A percentile compares a stretch with the other conserved stretches of the same genome.
These are phyloP conservation scores for Miniopterus natalensis DNA, from an alignment of 2,113 vertebrate species.

Conservation along the genomic window DNA sequence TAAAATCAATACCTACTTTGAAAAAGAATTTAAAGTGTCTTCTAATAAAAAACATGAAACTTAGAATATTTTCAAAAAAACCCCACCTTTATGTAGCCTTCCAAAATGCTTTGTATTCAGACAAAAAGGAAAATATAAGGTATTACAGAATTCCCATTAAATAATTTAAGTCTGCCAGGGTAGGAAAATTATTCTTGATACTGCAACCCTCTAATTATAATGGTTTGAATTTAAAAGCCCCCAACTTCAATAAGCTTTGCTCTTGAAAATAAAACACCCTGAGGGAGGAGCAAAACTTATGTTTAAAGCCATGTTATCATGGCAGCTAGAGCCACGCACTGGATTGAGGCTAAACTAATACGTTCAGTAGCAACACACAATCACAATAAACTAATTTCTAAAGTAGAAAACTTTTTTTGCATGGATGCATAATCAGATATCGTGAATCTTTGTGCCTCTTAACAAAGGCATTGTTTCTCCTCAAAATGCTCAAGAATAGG, in stretches of 20 bases:
- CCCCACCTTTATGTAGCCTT: not conserved
- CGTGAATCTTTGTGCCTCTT: not conserved
- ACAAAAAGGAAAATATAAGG: not conserved
- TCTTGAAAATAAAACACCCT: conserved; percentile 22
- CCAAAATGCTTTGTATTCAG: conserved; percentile 51
- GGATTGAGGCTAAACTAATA: not conserved
- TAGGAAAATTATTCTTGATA: conserved; percentile 18
- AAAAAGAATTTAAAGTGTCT: conserved; percentile 17
- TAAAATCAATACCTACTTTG: conserved; percentile 34
- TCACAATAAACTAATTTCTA: not conserved
- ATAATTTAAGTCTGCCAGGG: not conserved
- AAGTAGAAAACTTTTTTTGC: not conserved
- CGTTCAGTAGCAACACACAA: not conserved
- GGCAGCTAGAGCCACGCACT: not conserved
- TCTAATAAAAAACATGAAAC: conserved; percentile 7
- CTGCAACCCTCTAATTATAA: not conserved
- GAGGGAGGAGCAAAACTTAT: not conserved
- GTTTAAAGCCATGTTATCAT: not conserved
- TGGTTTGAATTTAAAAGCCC: not conserved
- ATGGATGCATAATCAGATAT: not conserved
- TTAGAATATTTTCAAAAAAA: conserved; percentile 10
- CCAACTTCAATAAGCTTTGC: conserved; percentile 8
- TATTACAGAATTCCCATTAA: not conserved
- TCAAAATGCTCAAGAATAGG: not conserved
- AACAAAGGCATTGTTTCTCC: not conserved